Evolutionary conservation across 30 jellyfish, hydroid and myxozoan genomes (phyloP).

Genomic region (Morbakka virulenta): DNA sequence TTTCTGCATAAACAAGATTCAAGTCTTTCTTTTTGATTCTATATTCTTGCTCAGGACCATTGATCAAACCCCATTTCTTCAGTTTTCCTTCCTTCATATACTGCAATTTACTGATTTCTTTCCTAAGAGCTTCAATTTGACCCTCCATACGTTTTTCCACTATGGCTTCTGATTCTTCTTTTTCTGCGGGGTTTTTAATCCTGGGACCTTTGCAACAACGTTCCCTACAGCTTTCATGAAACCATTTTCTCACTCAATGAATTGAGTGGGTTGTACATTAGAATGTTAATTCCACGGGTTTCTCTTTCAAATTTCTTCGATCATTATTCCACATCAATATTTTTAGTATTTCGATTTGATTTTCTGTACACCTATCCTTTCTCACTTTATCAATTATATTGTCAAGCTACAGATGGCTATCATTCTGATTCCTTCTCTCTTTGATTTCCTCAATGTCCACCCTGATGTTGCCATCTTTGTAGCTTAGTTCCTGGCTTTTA

Average conservation of each 20-base stretch:
- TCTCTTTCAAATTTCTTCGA: neutral
- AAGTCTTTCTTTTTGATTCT: too few species aligned
- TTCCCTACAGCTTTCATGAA: too few species aligned
- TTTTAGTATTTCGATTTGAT: neutral
- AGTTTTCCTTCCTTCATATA: neutral
- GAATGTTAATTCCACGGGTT: neutral
- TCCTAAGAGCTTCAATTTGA: constrained; percentile 6
- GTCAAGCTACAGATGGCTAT: neutral
- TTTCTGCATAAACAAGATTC: neutral
- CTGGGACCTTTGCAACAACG: constrained; percentile 1
- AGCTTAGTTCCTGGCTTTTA: too few species aligned
- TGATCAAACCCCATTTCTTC: neutral
- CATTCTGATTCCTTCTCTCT: neutral
- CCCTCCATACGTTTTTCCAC: constrained; percentile 7
- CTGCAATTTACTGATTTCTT: neutral
- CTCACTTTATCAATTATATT: neutral
- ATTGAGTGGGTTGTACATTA: neutral
- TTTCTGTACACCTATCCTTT: too few species aligned
- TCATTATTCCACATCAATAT: constrained; percentile 3
- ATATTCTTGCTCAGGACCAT: too few species aligned
- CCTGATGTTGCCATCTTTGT: too few species aligned
- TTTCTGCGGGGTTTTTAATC: neutral
- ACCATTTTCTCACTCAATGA: constrained; percentile 1
- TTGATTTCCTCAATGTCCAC: constrained; percentile 1
- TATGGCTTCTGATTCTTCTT: neutral